Conservation (phyloP, 2,797 vertebrate genomes). For the Callimico goeldii region DNA sequence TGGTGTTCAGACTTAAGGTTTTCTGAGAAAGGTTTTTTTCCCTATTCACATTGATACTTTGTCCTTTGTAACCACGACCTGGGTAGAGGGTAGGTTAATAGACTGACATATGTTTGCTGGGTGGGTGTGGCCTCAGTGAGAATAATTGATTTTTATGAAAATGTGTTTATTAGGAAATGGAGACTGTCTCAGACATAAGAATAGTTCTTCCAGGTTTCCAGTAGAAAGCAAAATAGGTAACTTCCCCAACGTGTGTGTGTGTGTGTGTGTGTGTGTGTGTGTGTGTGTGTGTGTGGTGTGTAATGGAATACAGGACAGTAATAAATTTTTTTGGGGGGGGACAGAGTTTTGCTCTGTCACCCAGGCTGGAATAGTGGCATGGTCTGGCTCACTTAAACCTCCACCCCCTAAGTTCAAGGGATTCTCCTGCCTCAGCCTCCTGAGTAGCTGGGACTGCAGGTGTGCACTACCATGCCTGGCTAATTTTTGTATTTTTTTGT, state of each 20-base stretch:
- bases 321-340: background rate
- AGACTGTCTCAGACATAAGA: background rate
- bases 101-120: background rate
- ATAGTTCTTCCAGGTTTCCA: background rate
- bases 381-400: no score
- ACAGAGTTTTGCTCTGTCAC: no score
- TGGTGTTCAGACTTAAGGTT: background rate
- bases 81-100: background rate
- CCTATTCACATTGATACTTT: background rate
- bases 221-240: background rate
- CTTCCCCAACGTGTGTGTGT: background rate
- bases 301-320: no score
- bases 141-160: background rate
- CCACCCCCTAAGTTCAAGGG: no score
- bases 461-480: no score
- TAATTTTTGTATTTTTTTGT: no score
- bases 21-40: background rate
- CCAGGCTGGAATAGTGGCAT: no score
- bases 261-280: background rate
- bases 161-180: background rate
- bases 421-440: no score
- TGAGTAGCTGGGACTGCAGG: no score
- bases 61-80: background rate
- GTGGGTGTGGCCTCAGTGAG: background rate
- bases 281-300: background rate